Conservation (phyloP, 2,888 invertebrate genomes). For the Drosophila macrospina region DNA sequence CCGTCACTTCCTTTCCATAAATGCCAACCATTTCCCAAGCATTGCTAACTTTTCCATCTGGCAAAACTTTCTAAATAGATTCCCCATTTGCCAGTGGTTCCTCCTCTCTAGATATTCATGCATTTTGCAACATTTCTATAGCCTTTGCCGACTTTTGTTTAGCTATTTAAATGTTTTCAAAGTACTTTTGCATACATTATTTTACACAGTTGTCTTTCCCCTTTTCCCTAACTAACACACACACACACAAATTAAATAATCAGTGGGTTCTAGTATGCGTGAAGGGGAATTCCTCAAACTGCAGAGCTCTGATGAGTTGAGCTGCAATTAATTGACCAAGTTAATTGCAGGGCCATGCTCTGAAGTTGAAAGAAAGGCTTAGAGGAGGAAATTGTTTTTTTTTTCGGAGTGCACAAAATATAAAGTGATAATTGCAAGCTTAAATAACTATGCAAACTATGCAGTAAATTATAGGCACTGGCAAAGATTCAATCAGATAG, state of each 20-base stretch:
- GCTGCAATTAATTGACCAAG: conserved; percentile 28
- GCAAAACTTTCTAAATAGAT: conserved; percentile 55
- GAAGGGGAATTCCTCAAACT: conserved; percentile 23
- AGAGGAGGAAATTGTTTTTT: conserved; percentile 2
- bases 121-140: conserved; percentile 17
- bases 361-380: not conserved
- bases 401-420: not conserved
- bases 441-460: not conserved
- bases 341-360: conserved; percentile 19
- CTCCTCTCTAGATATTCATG: not conserved
- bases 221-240: conserved; percentile 8
- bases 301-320: conserved; percentile 16
- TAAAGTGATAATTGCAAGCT: conserved; percentile 3
- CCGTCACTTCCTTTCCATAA: conserved; percentile 55
- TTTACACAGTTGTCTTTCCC: not conserved
- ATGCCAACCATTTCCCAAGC: conserved; percentile 43
- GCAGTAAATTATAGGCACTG: too few species aligned
- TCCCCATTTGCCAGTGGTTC: conserved; percentile 8
- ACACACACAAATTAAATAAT: conserved; percentile 44
- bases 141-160: conserved; percentile 45
- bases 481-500: too few species aligned
- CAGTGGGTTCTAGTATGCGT: conserved; percentile 32
- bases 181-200: conserved; percentile 28
- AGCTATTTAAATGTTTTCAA: conserved; percentile 54
- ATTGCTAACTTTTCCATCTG: conserved; percentile 35